Base-by-base conservation (phyloP, 2,888 invertebrate genomes). In the Caenorhabditis becei region DNA sequence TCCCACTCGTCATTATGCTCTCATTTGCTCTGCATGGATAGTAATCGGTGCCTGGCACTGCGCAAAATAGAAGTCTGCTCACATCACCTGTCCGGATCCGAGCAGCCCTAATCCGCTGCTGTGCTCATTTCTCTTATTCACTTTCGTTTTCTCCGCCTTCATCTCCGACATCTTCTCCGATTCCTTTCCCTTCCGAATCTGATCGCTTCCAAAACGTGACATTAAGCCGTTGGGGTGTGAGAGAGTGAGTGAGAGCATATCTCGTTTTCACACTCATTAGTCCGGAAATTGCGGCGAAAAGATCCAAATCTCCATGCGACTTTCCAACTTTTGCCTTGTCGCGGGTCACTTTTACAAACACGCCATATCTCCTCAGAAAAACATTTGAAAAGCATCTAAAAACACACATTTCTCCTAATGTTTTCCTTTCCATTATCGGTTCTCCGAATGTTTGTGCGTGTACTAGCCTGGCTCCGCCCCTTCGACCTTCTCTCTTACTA, bases 391-490 rank as follows among this genome's bases (percentile, higher is more conserved):
- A n/a, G n/a, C n/a, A n/a, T n/a, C n/a, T n/a, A n/a, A n/a, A n/a
- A n/a, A n/a, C n/a, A n/a, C n/a, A n/a, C n/a, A n/a, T n/a, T n/a
- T 24, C 23, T 28, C 28, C 54, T 49, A 53, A 23, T 62, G 62
- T 49, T 62, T 49, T 62, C 49, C 28, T 62, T 32, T 62, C 49
- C 49, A 49, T 47, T 49, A 62, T 59, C 41, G 61, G 28, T 62
- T 51, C n/a, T 53, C 16, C 32, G 18, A 35, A 18, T 51, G 20
- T 32, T 20, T 41, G 41, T 41, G 16, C n/a, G n/a, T 41, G 26
- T 28, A 54, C 54, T 54, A 16, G 26, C 26, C 20, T 44, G 54
- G 35, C 67, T 61, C 61, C 67, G 66, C 66, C 67, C 56, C 14
- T 47, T 65, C 54, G 53, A 54, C 58, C 35, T 63, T 44, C 54